Percentiles rank a stretch among this genome's conserved stretches.
Evolutionary conservation across 2,113 vertebrate species (phyloP).

Genomic region (Carassius carassius): DNA sequence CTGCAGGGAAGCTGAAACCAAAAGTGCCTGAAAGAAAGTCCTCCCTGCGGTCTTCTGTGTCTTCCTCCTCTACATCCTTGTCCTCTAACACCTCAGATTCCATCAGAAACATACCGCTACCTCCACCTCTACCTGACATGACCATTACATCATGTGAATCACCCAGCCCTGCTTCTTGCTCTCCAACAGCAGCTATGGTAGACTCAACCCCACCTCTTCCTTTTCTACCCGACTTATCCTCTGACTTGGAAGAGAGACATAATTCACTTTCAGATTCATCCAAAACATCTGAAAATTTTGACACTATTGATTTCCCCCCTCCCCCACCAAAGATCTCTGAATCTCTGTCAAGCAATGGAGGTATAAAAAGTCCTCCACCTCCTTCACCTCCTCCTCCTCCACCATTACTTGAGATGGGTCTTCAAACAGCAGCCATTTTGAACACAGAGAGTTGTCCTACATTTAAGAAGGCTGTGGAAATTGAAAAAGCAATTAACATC

Average conservation of each 20-base stretch:
- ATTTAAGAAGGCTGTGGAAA: background rate
- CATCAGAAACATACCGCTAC: conserved; percentile 62
- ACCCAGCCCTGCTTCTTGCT: background rate
- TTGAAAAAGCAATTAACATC: conserved; percentile 15
- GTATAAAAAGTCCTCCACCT: background rate
- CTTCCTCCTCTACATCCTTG: conserved; percentile 85
- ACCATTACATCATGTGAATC: conserved; percentile 36
- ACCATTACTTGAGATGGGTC: conserved; percentile 22
- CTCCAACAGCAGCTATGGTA: conserved; percentile 47
- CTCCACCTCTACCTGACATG: conserved; percentile 42
- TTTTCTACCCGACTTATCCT: conserved; percentile 32
- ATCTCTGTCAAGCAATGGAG: conserved; percentile 8
- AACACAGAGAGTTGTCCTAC: conserved; percentile 9
- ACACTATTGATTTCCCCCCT: conserved; percentile 1
- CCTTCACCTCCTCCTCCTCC: conserved; percentile 32
- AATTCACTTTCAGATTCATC: conserved; percentile 5
- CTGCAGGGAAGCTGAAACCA: conserved; percentile 80
- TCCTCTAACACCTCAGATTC: conserved; percentile 83
- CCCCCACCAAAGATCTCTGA: conserved; percentile 21
- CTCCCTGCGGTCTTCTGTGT: conserved; percentile 83
- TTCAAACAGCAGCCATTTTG: conserved; percentile 8
- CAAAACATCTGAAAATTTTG: conserved; percentile 23
- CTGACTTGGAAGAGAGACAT: conserved; percentile 3
- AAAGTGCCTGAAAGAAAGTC: conserved; percentile 93
- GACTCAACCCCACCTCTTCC: conserved; percentile 51